Evolutionary conservation across 2,888 invertebrate genomes (phyloP), one percentile per base, ranked within the genome.

Genomic region (Ashinkailepas kermadecensis): DNA sequence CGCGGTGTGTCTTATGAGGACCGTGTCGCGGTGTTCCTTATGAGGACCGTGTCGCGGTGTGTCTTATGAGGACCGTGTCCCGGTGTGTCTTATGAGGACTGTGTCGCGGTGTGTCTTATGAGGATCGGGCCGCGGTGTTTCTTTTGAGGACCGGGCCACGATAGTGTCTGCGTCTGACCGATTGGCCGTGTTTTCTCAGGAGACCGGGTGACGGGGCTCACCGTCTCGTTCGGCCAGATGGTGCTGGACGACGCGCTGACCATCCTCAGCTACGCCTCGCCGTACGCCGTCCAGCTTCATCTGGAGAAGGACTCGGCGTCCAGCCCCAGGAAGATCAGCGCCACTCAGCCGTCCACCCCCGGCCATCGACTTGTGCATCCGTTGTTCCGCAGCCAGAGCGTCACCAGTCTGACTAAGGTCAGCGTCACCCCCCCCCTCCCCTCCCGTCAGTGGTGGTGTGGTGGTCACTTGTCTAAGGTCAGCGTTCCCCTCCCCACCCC

Each of bases 211-310:
- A 91, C 93, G 85, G 93, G 93, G 85, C 92, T 96, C 83, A 94
- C 93, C 81, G 94, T 96, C 81, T 94, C 93, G 86, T 95, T 96
- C 87, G 92, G 93, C 81, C 94, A 94, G 83, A 95, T 95, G 89
- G 95, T 95, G 0, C 92, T 94, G 86, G 95, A 96, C 87, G 96
- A 97, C 86, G 96, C 96, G 0, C 89, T 96, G 81, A 93, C 94
- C 4, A 94, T 97, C 83, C 89, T 97, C 74, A 95, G 95, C 83
- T 94, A 96, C 84, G 96, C 96, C 11, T 95, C 95, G 67, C 96
- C 96, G 0, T 96, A 96, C 86, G 94, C 94, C 82, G 94, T 95
- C 23, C 92, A 93, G 84, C 88, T 96, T 83, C 93, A 93, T 86
- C 91, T 95, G 59, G 91, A 92, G 86, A 91, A 90, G 84, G 89